A percentile compares a stretch with the other conserved stretches of the same genome.
Evolutionary conservation across 2,113 vertebrate species (phyloP).

Genomic region (Oplegnathus fasciatus): DNA sequence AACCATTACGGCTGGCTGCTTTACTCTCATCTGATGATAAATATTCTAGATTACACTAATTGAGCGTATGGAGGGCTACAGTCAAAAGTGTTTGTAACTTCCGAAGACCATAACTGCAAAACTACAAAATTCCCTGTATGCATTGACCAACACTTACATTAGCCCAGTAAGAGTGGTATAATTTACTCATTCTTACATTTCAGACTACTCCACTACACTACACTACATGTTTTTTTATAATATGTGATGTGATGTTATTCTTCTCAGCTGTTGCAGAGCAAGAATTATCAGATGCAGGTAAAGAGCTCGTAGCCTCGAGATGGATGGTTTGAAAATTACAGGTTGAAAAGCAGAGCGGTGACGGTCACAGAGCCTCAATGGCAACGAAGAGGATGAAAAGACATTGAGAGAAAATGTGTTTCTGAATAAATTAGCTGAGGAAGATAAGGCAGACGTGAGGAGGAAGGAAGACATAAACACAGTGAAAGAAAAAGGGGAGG

Average conservation of each 20-base stretch:
- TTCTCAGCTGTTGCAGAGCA: conserved; percentile 6
- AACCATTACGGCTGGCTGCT: conserved; percentile 6
- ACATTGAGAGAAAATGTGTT: conserved; percentile 22
- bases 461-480: background rate
- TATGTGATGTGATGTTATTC: background rate
- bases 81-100: background rate
- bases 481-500: background rate
- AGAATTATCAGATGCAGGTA: conserved; percentile 13
- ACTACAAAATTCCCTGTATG: background rate
- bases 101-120: background rate
- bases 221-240: background rate
- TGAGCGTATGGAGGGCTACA: background rate
- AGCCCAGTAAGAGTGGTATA: too few species aligned
- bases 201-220: background rate
- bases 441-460: background rate
- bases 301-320: conserved; percentile 22
- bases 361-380: background rate
- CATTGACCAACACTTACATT: background rate
- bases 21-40: background rate
- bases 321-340: conserved; percentile 14
- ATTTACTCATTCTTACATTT: background rate
- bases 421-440: conserved; percentile 29
- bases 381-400: conserved; percentile 4
- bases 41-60: conserved; percentile 20
- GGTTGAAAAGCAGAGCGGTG: conserved; percentile 21